Evolutionary conservation across 2,888 invertebrate genomes (phyloP).

Genomic region (Eucera pruinosa): DNA sequence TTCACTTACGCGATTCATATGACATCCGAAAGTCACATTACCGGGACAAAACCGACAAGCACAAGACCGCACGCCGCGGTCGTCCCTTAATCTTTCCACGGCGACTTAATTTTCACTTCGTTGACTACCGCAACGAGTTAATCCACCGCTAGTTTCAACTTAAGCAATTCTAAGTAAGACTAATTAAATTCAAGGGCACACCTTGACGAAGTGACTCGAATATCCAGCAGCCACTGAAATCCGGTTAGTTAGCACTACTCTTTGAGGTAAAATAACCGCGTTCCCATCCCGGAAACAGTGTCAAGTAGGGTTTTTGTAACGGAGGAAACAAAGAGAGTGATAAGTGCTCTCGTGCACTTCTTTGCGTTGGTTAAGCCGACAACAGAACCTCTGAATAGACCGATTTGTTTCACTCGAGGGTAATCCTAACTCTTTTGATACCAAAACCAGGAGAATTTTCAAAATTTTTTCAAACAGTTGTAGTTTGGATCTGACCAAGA

Average conservation of each 20-base stretch:
- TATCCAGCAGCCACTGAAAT: neutral
- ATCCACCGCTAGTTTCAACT: neutral
- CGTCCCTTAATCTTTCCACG: neutral
- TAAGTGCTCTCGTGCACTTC: conserved; percentile 18
- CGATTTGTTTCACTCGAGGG: neutral
- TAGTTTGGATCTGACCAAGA: too few species aligned
- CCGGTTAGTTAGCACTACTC: conserved; percentile 16
- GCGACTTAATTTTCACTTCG: neutral
- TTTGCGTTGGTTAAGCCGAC: neutral
- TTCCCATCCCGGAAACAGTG: conserved; percentile 4
- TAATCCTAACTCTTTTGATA: neutral
- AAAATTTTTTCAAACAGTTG: too few species aligned
- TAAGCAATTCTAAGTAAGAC: conserved; percentile 14
- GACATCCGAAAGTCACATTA: too few species aligned
- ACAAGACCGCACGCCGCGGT: too few species aligned
- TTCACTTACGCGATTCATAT: too few species aligned
- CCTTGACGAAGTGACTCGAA: neutral
- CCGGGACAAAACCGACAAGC: too few species aligned
- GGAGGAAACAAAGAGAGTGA: neutral
- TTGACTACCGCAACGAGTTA: conserved; percentile 5
- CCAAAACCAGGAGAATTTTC: neutral
- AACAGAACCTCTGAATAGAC: neutral
- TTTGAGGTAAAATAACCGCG: neutral
- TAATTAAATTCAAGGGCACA: conserved; percentile 10
- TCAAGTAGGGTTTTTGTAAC: conserved; percentile 29